These are phyloP conservation scores for Diplazon laetatorius DNA, from an alignment of 2,888 invertebrate genomes.

Conservation along the genomic window DNA sequence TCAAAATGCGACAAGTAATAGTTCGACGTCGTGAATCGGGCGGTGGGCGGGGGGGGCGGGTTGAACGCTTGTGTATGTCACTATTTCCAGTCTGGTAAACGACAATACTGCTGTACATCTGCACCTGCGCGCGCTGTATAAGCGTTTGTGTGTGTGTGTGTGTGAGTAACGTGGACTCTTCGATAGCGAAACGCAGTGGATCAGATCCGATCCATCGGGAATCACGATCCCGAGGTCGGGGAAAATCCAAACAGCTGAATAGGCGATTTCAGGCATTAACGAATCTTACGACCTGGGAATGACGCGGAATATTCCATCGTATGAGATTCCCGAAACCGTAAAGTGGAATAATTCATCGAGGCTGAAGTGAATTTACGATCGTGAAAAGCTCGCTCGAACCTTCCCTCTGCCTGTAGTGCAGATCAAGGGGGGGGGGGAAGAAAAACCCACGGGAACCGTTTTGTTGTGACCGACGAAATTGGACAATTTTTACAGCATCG, in stretches of 20 bases:
- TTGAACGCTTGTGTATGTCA: slow-evolving; percentile 34
- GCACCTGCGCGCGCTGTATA: no score
- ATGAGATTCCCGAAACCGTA: slow-evolving; percentile 28
- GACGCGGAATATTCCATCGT: slow-evolving; percentile 27
- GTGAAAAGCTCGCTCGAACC: neutral
- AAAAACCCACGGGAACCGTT: neutral
- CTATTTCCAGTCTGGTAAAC: slow-evolving; percentile 14
- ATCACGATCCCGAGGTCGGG: slow-evolving; percentile 3
- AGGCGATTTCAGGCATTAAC: slow-evolving; percentile 33
- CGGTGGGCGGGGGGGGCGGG: no score
- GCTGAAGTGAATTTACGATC: slow-evolving; percentile 32
- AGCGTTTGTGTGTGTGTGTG: neutral
- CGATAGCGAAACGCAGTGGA: slow-evolving; percentile 2
- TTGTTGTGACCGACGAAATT: neutral
- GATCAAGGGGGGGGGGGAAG: no score
- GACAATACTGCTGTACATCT: neutral
- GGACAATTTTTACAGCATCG: neutral
- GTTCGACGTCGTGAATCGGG: slow-evolving; percentile 49
- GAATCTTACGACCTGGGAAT: slow-evolving; percentile 35
- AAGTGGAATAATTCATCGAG: slow-evolving; percentile 14
- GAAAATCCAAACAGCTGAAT: slow-evolving; percentile 29
- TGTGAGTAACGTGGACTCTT: neutral
- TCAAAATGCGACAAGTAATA: slow-evolving; percentile 67
- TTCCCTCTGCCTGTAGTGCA: neutral
- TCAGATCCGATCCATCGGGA: slow-evolving; percentile 14